A percentile compares a stretch with the other conserved stretches of the same genome.
These are phyloP conservation scores for Venusia cambrica DNA, from an alignment of 2,888 invertebrate genomes.

Conservation along the genomic window DNA sequence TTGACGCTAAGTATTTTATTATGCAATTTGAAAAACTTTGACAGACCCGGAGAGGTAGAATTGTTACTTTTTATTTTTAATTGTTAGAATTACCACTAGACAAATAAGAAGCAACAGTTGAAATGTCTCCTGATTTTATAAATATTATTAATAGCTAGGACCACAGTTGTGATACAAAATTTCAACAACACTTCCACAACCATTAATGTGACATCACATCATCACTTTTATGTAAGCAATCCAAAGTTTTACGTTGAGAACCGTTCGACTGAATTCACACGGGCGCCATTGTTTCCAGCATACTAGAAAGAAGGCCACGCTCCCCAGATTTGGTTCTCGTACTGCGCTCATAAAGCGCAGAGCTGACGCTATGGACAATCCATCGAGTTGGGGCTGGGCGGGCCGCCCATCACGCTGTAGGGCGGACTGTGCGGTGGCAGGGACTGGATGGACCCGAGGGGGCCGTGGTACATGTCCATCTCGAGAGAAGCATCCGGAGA, in stretches of 20 bases:
- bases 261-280: slow-evolving; percentile 7
- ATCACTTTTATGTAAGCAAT: slow-evolving; percentile 19
- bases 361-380: slow-evolving; percentile 85
- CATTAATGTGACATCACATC: slow-evolving; percentile 21
- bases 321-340: slow-evolving; percentile 20
- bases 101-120: no score
- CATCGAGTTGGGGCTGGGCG: slow-evolving; percentile 86
- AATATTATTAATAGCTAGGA: no score
- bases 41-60: no score
- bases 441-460: slow-evolving; percentile 84
- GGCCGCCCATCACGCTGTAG: slow-evolving; percentile 84
- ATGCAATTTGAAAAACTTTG: no score
- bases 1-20: no score
- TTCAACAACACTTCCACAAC: slow-evolving; percentile 24
- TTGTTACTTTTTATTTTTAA: no score
- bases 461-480: slow-evolving; percentile 83
- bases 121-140: no score
- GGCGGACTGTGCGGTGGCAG: slow-evolving; percentile 86
- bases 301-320: slow-evolving; percentile 18
- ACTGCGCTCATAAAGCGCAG: slow-evolving; percentile 65
- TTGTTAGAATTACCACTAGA: no score
- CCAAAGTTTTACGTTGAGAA: slow-evolving; percentile 12
- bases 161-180: slow-evolving; percentile 8
- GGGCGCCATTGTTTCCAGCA: slow-evolving; percentile 5
- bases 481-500: slow-evolving; percentile 84